These are phyloP conservation scores for Drosophila orosa DNA, from an alignment of 1,140 invertebrate species.

Conservation along the genomic window DNA sequence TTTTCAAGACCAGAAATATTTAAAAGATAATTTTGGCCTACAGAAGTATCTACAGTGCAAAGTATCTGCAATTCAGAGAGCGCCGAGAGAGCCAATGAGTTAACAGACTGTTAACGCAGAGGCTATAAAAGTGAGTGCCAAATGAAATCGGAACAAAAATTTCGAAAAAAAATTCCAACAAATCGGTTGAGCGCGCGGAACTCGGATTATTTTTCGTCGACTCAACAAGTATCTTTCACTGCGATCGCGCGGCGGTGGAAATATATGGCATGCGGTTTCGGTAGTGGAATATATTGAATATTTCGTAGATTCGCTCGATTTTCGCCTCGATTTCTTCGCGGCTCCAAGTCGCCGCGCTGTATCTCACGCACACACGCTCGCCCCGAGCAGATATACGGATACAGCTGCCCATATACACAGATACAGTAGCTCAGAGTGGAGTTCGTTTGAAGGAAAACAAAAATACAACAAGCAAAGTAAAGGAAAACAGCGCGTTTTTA, in stretches of 20 bases:
- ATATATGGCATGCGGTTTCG: constrained; percentile 5
- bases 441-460: constrained; percentile 27
- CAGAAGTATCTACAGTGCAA: background rate
- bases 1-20: too few relatives aligned
- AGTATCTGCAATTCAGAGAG: background rate
- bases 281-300: background rate
- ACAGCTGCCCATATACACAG: constrained; percentile 40
- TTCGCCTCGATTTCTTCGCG: constrained; percentile 22
- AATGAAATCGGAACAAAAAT: background rate
- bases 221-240: constrained; percentile 14
- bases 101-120: background rate
- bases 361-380: constrained; percentile 34
- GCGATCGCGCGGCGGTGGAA: constrained; percentile 11
- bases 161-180: background rate
- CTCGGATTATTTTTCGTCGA: constrained; percentile 14
- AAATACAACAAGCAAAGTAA: background rate
- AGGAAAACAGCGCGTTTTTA: constrained; percentile 43
- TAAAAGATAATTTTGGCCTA: background rate
- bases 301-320: constrained; percentile 15
- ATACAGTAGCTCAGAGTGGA: constrained; percentile 55
- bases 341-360: constrained; percentile 14
- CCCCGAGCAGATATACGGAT: constrained; percentile 20
- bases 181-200: constrained; percentile 7
- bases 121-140: background rate
- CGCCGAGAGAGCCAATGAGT: background rate